These are phyloP conservation scores for Megaustenia siamemsis DNA, from an alignment of 2,888 invertebrate species.

Conservation along the genomic window DNA sequence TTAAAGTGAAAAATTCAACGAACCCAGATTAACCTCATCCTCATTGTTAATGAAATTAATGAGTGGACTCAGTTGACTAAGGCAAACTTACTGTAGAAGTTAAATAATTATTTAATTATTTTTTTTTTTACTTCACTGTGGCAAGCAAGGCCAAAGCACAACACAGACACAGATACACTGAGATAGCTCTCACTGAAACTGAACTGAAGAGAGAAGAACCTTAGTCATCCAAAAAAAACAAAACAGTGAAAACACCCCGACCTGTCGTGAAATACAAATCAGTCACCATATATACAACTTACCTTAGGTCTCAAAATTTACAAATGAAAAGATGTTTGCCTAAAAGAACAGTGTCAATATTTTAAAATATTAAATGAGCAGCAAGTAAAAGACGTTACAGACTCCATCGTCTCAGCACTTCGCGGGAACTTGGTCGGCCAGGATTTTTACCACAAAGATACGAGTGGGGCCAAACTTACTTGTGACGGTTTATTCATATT, in stretches of 20 bases:
- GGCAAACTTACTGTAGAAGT: too few species aligned
- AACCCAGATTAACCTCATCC: too few species aligned
- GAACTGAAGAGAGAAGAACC: too few species aligned
- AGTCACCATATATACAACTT: not conserved
- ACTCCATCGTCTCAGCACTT: slow-evolving; percentile 10
- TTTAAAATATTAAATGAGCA: not conserved
- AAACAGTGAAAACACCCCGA: not conserved
- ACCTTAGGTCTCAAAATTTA: not conserved
- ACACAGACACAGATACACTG: too few species aligned
- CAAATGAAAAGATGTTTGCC: not conserved
- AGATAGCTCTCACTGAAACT: too few species aligned
- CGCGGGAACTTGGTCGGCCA: slow-evolving; percentile 17
- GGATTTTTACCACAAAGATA: not conserved
- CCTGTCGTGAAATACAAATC: not conserved
- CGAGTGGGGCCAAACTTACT: not conserved
- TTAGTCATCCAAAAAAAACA: too few species aligned
- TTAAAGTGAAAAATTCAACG: too few species aligned
- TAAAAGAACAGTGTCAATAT: not conserved
- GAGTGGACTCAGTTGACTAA: too few species aligned
- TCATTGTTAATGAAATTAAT: too few species aligned
- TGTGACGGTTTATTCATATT: not conserved
- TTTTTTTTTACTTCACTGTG: too few species aligned
- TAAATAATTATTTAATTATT: too few species aligned
- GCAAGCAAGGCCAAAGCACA: too few species aligned
- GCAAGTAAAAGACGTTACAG: not conserved